Evolutionary conservation across 2,113 vertebrate genomes (phyloP).

Genomic region (Vidua macroura): DNA sequence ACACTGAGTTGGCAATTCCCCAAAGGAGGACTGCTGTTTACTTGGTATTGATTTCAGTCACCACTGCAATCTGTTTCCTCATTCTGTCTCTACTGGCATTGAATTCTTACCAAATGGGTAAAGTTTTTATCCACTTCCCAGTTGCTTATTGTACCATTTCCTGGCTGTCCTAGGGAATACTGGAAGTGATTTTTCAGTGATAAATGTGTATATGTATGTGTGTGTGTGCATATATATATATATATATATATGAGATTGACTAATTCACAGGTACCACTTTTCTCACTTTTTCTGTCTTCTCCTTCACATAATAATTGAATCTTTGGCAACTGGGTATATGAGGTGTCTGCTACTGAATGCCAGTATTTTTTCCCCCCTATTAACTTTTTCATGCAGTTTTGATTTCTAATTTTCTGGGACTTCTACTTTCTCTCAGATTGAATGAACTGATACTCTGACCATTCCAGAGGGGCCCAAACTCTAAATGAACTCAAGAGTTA

Average conservation of each 20-base stretch:
- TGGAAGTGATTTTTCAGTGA: background rate
- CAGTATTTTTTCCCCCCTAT: background rate
- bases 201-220: background rate
- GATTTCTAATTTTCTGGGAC: background rate
- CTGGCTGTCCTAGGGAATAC: background rate
- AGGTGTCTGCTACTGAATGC: background rate
- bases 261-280: background rate
- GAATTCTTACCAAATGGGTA: background rate
- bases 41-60: background rate
- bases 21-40: background rate
- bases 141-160: background rate
- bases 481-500: background rate
- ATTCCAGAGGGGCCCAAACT: background rate
- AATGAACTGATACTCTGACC: background rate
- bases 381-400: background rate
- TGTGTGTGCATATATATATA: background rate
- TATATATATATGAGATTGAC: background rate
- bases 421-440: background rate
- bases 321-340: background rate
- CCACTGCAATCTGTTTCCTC: background rate
- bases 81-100: background rate
- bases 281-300: background rate
- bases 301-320: background rate
- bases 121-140: background rate
- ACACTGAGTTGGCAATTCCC: background rate